Base-by-base conservation (phyloP, 2,888 invertebrate species). In the Omphaloscelis lunosa region DNA sequence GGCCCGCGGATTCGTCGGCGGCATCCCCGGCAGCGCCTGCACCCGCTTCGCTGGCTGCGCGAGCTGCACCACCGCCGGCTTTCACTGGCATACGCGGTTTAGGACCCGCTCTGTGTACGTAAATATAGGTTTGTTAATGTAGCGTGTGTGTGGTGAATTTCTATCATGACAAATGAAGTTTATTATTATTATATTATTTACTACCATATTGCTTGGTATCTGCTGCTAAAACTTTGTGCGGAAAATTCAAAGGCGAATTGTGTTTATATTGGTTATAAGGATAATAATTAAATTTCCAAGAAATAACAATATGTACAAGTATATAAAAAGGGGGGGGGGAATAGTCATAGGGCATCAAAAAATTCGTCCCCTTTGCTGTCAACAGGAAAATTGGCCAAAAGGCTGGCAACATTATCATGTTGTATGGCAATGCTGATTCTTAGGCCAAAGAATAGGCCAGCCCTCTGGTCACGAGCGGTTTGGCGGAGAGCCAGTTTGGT, bases 21-120 rank as follows among this genome's bases (percentile, higher is more conserved):
- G 88, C 84, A 77, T 92, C 93, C 0, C 92, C 93, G 6, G 90
- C 91, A 9, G 91, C 90, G 83, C 93, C 90, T 71, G 90, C 82
- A 72, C 92, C 92, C 11, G 93, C 91, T 77, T 91, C 93, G 72
- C 91, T 91, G 45, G 90, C 92, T 72, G 92, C 92, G 12, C 93
- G 93, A 75, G 93, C 94, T 58, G 94, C 95, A 1, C 95, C 95
- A 51, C 96, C 96, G 83, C 95, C 93, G 63, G 95, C 96, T 84
- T 98, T 98, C 82, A 98, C 97, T 58, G 98, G 98, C 98, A 98
- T 98, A 91, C 98, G 98, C 71, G 98, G 98, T 96, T 98, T 98
- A 41, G 98, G 98, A 3, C 98, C 98, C 73, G 96, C 94, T 89
- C 97, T 97, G 87, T 23, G 17, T 45, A 20, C 20, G 20, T 15